phyloP scores from a whole-genome alignment of 2,888 invertebrate genomes.

The Anodontia alba region DNA sequence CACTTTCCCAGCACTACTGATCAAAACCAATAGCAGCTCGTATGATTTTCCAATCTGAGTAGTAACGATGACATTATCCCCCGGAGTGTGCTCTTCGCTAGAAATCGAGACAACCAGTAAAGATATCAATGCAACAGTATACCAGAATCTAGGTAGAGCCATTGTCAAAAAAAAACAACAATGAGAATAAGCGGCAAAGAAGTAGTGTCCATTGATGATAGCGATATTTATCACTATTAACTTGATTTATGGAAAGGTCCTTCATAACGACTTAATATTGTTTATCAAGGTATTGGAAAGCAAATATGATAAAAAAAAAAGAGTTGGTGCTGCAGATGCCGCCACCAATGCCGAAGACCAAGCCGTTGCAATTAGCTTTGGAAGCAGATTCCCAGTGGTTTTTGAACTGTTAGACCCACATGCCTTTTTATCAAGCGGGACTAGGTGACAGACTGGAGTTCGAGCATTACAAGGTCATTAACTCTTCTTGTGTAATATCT shows the following conservation, averaged over 20 bases:
- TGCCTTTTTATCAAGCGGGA: conserved; percentile 47
- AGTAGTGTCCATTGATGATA: conserved; percentile 21
- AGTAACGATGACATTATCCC: conserved; percentile 26
- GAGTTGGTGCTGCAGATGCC: conserved; percentile 38
- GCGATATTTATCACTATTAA: conserved; percentile 53
- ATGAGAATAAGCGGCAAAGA: conserved; percentile 56
- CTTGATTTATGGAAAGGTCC: conserved; percentile 24
- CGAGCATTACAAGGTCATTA: conserved; percentile 41
- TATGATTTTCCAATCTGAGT: conserved; percentile 52
- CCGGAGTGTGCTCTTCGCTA: conserved; percentile 42
- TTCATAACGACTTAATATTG: conserved; percentile 23
- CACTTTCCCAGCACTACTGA: conserved; percentile 41
- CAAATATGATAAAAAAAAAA: conserved; percentile 42
- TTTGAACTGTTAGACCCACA: not conserved
- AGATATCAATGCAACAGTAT: conserved; percentile 49
- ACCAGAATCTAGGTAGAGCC: conserved; percentile 53
- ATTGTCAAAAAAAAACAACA: conserved; percentile 55
- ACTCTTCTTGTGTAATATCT: conserved; percentile 30
- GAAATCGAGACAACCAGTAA: conserved; percentile 34
- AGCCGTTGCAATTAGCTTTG: conserved; percentile 49
- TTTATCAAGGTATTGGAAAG: conserved; percentile 55
- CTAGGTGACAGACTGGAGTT: conserved; percentile 46
- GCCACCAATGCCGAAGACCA: conserved; percentile 28
- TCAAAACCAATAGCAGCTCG: conserved; percentile 53
- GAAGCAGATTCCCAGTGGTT: conserved; percentile 51